Evolutionary conservation across 2,888 invertebrate species (phyloP), one percentile per base, ranked within the genome.

Genomic region (Carabus problematicus): DNA sequence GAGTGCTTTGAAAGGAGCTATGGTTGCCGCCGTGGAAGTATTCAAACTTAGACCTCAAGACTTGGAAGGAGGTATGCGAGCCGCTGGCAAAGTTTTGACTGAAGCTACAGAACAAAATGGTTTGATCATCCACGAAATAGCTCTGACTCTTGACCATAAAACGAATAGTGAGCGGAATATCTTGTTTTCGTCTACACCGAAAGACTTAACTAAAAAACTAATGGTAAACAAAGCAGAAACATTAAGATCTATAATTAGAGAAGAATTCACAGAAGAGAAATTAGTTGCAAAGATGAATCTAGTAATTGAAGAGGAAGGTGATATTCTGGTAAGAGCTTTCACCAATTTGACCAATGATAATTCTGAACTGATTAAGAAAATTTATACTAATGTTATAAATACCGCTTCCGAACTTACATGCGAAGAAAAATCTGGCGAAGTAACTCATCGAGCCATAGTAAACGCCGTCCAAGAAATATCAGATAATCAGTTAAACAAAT

Each of bases 371-470:
- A 78, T 90, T 1, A 84, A 86, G 7, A 84, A 85, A 58, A 86
- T 91, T 7, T 80, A 89, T 8, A 83, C 85, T 29, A 86, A 87
- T 71, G 86, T 91, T 47, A 87, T 88, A 11, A 83, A 86, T 56
- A 85, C 87, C n/a, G 85, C 87, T 8, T 85, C 85, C 0, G 83
- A 84, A 19, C 83, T 89, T 0, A 85, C 84, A 75, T 87, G 87
- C 3, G 90, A 91, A 72, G 84, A 86, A 67, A 87, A 88, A 75
- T 90, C 89, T 0, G 84, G 86, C 0, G 88, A 89, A 75, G 85
- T 86, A 0, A 82, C 92, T 16, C 89, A 90, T 77, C 87, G 87
- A 75, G 88, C 89, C 2, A 90, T 92, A 11, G 87, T 89, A 0
- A 81, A 85, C 54, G 88, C 89, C 0, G 86, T 90, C 0, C 85